Percentiles rank a stretch among this genome's conserved stretches.
phyloP scores from a whole-genome alignment of 2,113 vertebrate genomes.

The Rhynchomys soricoides region DNA sequence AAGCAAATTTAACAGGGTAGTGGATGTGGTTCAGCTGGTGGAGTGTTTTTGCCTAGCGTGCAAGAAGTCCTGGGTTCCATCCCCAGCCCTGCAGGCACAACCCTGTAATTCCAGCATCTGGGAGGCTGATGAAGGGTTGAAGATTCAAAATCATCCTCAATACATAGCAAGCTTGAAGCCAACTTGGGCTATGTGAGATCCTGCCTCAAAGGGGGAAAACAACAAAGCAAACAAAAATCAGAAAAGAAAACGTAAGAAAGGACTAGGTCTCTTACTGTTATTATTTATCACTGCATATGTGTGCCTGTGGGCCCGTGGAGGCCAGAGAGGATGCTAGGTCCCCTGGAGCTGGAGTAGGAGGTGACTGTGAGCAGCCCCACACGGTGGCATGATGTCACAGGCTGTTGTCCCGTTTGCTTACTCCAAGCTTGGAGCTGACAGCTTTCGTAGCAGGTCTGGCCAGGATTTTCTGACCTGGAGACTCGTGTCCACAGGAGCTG shows the following conservation, averaged over 20 bases:
- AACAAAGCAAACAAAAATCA: too few species aligned
- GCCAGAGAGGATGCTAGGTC: not conserved
- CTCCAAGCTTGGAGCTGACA: not conserved
- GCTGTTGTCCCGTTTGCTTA: not conserved
- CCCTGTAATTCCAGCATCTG: not conserved
- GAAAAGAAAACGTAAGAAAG: not conserved
- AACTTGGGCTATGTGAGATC: not conserved
- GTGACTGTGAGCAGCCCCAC: not conserved
- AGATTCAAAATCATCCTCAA: not conserved
- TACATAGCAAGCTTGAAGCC: not conserved
- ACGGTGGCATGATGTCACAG: not conserved
- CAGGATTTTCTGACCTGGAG: not conserved
- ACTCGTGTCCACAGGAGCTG: accelerated
- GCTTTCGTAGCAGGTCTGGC: not conserved
- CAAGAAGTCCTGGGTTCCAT: not conserved
- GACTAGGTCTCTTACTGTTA: not conserved
- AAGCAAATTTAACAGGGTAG: not conserved
- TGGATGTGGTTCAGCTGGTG: too few species aligned
- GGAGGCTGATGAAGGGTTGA: not conserved
- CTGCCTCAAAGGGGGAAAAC: not conserved
- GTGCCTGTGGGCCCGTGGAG: not conserved
- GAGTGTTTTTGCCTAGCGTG: not conserved
- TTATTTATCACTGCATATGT: not conserved
- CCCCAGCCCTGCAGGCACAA: not conserved
- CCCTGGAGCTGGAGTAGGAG: not conserved